A percentile compares a stretch with the other conserved stretches of the same genome.
These are phyloP conservation scores for Myiotriccus ornatus DNA, from an alignment of 2,797 vertebrate genomes.

Conservation along the genomic window DNA sequence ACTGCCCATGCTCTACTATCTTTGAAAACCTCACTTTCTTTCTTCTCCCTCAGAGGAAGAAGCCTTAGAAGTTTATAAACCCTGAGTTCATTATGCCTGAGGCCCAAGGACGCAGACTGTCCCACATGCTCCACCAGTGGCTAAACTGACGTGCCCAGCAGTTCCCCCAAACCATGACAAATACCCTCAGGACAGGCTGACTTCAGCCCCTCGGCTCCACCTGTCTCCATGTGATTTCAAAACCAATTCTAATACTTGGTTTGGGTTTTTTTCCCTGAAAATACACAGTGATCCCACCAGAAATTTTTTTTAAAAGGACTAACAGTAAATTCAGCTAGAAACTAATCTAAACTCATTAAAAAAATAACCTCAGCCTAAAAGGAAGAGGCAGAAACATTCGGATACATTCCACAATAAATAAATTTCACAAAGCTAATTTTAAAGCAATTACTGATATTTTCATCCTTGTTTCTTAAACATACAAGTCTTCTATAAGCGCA, in stretches of 20 bases:
- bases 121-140: not conserved
- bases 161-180: not conserved
- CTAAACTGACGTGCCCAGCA: not conserved
- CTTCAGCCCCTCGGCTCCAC: not conserved
- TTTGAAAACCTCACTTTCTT: not conserved
- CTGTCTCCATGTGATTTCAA: not conserved
- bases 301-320: not conserved
- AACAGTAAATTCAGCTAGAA: not conserved
- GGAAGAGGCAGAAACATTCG: not conserved
- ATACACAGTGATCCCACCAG: not conserved
- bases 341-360: not conserved
- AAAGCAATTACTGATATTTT: conserved; percentile 3
- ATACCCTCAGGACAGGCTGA: not conserved
- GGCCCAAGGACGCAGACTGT: not conserved
- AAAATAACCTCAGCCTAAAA: not conserved
- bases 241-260: not conserved
- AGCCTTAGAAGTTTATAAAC: not conserved
- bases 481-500: not conserved
- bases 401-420: conserved; percentile 3
- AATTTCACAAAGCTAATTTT: not conserved
- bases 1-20: not conserved
- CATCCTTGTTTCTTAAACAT: not conserved
- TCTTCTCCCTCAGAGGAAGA: not conserved
- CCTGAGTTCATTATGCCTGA: not conserved
- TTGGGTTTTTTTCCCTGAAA: not conserved